Evolutionary conservation across 2,113 vertebrate genomes (phyloP), one percentile per base, ranked within the genome.

Genomic region (Chloropsis cyanopogon): DNA sequence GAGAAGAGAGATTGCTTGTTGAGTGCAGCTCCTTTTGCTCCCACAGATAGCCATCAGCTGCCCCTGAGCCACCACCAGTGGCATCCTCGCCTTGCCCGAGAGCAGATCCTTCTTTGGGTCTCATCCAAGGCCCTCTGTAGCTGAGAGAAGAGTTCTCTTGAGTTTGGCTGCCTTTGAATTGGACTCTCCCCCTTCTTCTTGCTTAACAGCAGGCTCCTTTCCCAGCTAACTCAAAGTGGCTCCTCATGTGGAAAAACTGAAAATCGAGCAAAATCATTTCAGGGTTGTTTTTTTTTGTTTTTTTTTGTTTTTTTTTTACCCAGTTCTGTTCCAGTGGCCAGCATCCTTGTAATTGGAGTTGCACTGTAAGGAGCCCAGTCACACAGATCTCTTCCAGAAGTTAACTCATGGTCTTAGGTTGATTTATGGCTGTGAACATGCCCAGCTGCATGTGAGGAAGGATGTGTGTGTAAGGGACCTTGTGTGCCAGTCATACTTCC

Each of bases 241-340:
- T 95, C 64, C 52, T 88, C 92, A 60, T 72, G 88, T 94, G 92
- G 92, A 94, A 94, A 94, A 93, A 86, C n/a, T 50, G 82, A 96
- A 93, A 95, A 92, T 78, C 3, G 6, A 96, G 82, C 76, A 94
- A 86, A 96, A 94, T 64, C 2, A 41, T 82, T 92, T 82, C 35
- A 64, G 24, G 2, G 14, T 59, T 31, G 25, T 4, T 10, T 31
- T 44, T 44, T 24, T 7, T 5, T 37, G 17, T n/a, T 31, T 5
- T 76, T 37, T 13, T 14, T 4, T 10, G 6, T 5, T 42, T 23
- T 72, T 25, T 31, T 5, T 72, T 50, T 8, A 1, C 19, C 18
- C 33, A 18, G 46, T 83, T 95, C 64, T 90, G 33, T 88, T 92
- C 88, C 72, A 86, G 2, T 86, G 60, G 23, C 29, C 2, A 10